Evolutionary conservation across 2,888 invertebrate genomes (phyloP).

Genomic region (Horisme vitalbata): DNA sequence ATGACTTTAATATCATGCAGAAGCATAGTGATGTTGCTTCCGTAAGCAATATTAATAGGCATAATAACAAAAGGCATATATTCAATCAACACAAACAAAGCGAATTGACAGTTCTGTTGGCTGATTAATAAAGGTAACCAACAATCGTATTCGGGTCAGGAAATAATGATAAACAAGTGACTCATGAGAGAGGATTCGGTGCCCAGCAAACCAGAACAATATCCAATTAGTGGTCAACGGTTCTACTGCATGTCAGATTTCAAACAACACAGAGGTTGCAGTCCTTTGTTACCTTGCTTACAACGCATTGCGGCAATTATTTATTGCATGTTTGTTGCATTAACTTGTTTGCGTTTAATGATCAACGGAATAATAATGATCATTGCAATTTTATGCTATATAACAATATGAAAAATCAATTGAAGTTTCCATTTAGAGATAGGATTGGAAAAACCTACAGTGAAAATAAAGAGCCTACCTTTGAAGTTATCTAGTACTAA

Average conservation of each 20-base stretch:
- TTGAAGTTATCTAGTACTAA: too few relatives aligned
- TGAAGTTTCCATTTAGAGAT: too few relatives aligned
- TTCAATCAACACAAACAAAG: conserved; percentile 12
- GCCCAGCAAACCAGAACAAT: conserved; percentile 1
- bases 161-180: conserved; percentile 25
- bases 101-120: conserved; percentile 10
- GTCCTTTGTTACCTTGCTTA: conserved; percentile 3
- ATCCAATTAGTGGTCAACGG: conserved; percentile 5
- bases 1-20: not conserved
- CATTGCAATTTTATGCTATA: not conserved
- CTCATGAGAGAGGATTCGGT: conserved; percentile 16
- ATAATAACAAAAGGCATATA: conserved; percentile 4
- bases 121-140: too few relatives aligned
- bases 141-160: conserved; percentile 21
- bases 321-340: conserved; percentile 14
- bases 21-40: not conserved
- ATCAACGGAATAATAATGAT: conserved; percentile 7
- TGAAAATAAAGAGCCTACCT: too few relatives aligned
- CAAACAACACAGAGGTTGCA: not conserved
- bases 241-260: not conserved
- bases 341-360: conserved; percentile 6
- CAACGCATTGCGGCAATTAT: conserved; percentile 1
- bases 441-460: too few relatives aligned
- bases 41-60: not conserved
- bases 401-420: too few relatives aligned